Conservation (phyloP, 1,140 invertebrate species). For the Pseudomyrmex pallidus region DNA sequence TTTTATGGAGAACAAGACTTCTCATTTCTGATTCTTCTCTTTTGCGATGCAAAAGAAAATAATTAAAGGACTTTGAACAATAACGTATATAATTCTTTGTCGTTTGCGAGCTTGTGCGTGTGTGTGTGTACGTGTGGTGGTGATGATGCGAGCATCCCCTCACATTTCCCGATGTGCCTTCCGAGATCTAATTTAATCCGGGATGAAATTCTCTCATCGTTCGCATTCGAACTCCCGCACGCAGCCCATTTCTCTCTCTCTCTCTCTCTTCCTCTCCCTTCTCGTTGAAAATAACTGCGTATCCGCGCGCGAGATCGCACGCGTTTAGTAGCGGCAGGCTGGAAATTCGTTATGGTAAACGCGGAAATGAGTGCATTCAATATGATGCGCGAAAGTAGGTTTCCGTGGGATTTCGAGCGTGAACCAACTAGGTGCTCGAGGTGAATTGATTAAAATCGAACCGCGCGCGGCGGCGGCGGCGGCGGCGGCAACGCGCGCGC, state of each 20-base stretch:
- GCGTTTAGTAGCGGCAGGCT: neutral
- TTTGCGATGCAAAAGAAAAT: constrained; percentile 1
- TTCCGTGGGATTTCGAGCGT: constrained; percentile 72
- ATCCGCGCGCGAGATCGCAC: neutral
- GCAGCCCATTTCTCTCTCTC: no score
- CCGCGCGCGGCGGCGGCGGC: constrained; percentile 64
- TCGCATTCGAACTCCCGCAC: neutral
- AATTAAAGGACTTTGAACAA: constrained; percentile 46
- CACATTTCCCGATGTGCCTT: no score
- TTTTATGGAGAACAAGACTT: constrained; percentile 6
- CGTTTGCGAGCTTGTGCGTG: no score
- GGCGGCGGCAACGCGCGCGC: neutral
- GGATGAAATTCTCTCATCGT: no score
- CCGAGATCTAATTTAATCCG: no score
- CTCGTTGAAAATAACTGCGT: neutral
- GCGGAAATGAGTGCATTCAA: constrained; percentile 33
- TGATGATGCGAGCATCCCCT: no score
- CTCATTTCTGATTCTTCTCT: constrained; percentile 22
- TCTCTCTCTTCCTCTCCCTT: no score
- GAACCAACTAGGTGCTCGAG: constrained; percentile 74
- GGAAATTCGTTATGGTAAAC: constrained; percentile 26
- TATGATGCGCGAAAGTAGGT: constrained; percentile 58
- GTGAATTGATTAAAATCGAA: constrained; percentile 83
- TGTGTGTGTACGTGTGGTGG: no score
- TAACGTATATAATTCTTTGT: neutral